phyloP scores from a whole-genome alignment of 2,888 invertebrate genomes.

The Dysmachus trigonus region DNA sequence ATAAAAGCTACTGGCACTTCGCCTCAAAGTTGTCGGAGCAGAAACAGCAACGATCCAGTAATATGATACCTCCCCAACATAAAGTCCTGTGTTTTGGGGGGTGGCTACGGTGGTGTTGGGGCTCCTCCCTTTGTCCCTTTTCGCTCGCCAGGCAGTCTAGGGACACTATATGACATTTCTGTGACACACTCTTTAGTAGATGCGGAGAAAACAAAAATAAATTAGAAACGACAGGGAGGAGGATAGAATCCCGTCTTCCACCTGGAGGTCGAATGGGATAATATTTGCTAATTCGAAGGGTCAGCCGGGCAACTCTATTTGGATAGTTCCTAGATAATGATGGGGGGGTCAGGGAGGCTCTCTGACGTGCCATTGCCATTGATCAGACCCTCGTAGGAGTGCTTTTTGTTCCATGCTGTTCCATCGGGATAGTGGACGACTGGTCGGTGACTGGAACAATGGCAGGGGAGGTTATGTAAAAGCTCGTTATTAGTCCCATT shows the following conservation, averaged over 20 bases:
- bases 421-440: background rate
- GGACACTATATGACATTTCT: background rate
- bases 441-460: too few relatives aligned
- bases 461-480: background rate
- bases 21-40: slow-evolving; percentile 5
- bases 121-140: background rate
- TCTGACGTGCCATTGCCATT: background rate
- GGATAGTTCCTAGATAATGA: background rate
- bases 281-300: slow-evolving; percentile 10
- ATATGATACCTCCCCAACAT: slow-evolving; percentile 13
- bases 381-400: background rate
- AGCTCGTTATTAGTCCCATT: background rate
- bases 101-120: too few relatives aligned
- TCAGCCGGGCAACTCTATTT: background rate
- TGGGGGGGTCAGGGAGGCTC: background rate
- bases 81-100: background rate
- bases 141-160: background rate
- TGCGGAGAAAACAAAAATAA: background rate
- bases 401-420: background rate
- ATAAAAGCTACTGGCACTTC: slow-evolving; percentile 38
- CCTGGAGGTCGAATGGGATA: background rate
- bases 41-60: slow-evolving; percentile 6
- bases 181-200: background rate
- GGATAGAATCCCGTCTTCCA: background rate
- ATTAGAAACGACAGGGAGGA: background rate